Conservation (phyloP, 2,797 vertebrate species). For the Acanthurus tractus region DNA sequence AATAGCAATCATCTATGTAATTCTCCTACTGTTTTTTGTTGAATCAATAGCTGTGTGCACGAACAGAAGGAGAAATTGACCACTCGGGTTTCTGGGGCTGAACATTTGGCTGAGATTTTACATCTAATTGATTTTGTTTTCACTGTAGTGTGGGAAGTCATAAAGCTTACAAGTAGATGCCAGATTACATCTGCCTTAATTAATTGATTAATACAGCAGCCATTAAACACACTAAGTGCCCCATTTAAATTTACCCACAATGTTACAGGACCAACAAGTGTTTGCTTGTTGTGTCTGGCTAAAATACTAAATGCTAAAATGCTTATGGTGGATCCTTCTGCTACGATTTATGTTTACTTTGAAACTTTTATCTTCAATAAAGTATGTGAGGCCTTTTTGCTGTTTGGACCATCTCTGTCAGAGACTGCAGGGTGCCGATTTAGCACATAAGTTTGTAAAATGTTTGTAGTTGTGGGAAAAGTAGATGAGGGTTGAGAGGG, state of each 20-base stretch:
- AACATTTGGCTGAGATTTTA: conserved; percentile 4
- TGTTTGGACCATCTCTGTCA: neutral
- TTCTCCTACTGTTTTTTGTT: conserved; percentile 3
- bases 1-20: conserved; percentile 15
- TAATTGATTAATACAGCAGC: neutral
- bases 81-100: neutral
- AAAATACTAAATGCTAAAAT: neutral
- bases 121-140: neutral
- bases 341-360: neutral
- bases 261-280: neutral
- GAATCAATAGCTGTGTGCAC: conserved; percentile 16
- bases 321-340: neutral
- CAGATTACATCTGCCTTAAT: neutral
- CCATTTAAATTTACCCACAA: neutral
- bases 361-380: too few relatives aligned
- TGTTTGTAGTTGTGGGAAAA: rapidly evolving
- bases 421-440: neutral
- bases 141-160: neutral
- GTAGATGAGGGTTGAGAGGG: neutral
- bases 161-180: neutral
- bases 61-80: conserved; percentile 1
- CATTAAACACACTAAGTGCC: neutral
- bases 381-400: neutral
- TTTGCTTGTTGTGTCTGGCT: neutral
- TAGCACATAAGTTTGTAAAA: neutral